Evolutionary conservation across 2,888 invertebrate genomes (phyloP).

Genomic region (Malacosoma neustria): DNA sequence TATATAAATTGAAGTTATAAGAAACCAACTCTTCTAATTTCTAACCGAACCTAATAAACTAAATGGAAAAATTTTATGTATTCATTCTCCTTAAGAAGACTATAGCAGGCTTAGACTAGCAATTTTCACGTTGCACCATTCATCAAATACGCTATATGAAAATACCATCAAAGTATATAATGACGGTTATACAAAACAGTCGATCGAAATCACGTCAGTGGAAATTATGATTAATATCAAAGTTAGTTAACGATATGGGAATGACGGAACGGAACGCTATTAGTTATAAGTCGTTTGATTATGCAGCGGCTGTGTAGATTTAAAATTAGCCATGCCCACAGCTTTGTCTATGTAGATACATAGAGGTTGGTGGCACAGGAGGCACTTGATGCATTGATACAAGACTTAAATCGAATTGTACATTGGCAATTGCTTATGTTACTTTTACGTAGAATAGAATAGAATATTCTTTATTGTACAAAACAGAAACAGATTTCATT

Average conservation of each 20-base stretch:
- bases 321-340: neutral
- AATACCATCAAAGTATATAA: constrained; percentile 41
- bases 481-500: too few relatives aligned
- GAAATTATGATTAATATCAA: constrained; percentile 69
- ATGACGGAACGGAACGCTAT: constrained; percentile 4
- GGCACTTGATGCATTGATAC: constrained; percentile 1
- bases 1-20: too few relatives aligned
- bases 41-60: too few relatives aligned
- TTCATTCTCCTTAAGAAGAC: constrained; percentile 17
- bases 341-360: too few relatives aligned
- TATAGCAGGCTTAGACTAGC: constrained; percentile 26
- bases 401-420: constrained; percentile 6
- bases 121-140: constrained; percentile 34
- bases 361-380: neutral
- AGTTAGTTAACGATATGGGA: constrained; percentile 40
- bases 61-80: too few relatives aligned
- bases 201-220: constrained; percentile 54
- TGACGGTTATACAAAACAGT: constrained; percentile 61
- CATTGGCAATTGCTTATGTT: too few relatives aligned
- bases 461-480: too few relatives aligned
- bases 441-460: too few relatives aligned
- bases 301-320: neutral
- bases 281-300: neutral
- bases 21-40: too few relatives aligned
- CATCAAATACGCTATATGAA: constrained; percentile 25